Base-by-base conservation (phyloP, 2,888 invertebrate species). In the Teleogryllus oceanicus region DNA sequence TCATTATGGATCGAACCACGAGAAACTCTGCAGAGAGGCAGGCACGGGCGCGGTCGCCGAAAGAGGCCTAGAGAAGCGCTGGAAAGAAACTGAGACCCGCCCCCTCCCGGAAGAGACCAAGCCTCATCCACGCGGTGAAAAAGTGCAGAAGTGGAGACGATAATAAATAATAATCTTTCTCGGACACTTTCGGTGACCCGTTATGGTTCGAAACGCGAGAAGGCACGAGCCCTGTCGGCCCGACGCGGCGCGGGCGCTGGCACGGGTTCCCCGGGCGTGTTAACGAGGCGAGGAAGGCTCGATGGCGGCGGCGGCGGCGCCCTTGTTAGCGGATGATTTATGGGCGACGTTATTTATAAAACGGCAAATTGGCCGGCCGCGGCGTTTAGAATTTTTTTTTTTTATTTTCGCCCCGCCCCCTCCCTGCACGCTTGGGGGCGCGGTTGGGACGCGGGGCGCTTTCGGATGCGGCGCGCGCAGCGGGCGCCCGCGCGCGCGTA, bases 341-440 rank as follows among this genome's bases (percentile, higher is more conserved):
- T 62, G 62, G n/a, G 62, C 13, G 62, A n/a, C 62, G 62, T 62
- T 62, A 62, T 62, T 62, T 62, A 62, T 18, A 62, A 62, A 62
- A 62, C 62, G 62, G 62, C 62, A 62, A 62, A 62, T 62, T 62
- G 62, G 62, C 62, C n/a, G 62, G 8, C 37, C 37, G 37, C 37
- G 37, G 62, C 62, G 62, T 62, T 62, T 62, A 62, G 13, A 62
- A 13, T 62, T 62, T 62, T n/a, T 62, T 62, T 13, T 62, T 62
- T n/a, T 62, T 16, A 0, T 13, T 62, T 62, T 62, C 8, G 37
- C 37, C 37, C 8, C 37, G 37, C 37, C 37, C 37, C 37, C 8
- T 37, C 37, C 37, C 37, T 37, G 37, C 37, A 5, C 37, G 37
- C 37, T 37, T 8, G 37, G 62, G n/a, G 4, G 62, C 62, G 12